Percentiles rank a stretch among this genome's conserved stretches.
phyloP scores from a whole-genome alignment of 2,113 vertebrate genomes.

The Dolichallabes microphthalmus region DNA sequence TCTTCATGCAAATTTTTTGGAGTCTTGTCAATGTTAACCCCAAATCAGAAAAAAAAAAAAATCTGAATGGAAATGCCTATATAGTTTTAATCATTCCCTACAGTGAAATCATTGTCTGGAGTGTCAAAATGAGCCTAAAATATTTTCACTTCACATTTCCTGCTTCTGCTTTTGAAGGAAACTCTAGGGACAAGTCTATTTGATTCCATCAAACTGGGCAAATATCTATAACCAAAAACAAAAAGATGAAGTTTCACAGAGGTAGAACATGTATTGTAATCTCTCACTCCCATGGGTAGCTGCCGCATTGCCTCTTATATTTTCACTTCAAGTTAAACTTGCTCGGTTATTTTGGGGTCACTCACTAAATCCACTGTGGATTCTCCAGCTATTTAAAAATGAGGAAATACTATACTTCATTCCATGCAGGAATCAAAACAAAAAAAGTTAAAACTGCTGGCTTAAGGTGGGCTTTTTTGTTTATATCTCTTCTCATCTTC shows the following conservation, averaged over 20 bases:
- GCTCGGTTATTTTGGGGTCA: background rate
- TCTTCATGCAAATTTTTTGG: background rate
- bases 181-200: background rate
- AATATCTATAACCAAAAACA: background rate
- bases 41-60: background rate
- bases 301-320: background rate
- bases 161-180: background rate
- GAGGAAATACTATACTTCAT: background rate
- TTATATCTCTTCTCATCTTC: background rate
- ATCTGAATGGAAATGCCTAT: background rate
- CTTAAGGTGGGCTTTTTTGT: background rate
- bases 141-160: background rate
- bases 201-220: background rate
- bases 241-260: background rate
- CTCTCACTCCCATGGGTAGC: background rate
- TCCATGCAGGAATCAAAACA: background rate
- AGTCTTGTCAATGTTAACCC: background rate
- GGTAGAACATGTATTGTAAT: background rate
- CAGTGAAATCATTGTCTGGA: background rate
- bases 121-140: background rate
- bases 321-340: background rate
- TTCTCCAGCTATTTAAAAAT: background rate
- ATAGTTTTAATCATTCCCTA: background rate
- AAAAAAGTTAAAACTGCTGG: background rate
- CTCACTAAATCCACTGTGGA: background rate